Evolutionary conservation across 1,140 invertebrate genomes (phyloP), one percentile per base, ranked within the genome.

Genomic region (Rhopalosiphum padi): DNA sequence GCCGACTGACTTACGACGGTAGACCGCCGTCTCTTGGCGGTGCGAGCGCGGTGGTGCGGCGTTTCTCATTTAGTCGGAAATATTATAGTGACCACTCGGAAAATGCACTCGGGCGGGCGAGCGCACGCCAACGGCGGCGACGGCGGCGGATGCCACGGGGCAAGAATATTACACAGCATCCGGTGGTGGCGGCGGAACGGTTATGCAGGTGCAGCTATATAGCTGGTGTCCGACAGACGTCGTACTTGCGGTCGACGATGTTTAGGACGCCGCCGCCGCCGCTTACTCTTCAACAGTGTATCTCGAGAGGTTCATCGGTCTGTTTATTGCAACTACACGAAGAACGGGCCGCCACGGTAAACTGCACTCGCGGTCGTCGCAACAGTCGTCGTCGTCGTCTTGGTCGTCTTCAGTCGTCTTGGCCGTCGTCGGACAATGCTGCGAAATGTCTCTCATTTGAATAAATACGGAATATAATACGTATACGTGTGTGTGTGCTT

Each of bases 251-350:
- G 86, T 53, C 87, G n/a, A 8, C 37, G 86, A 8, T 51, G 41
- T 30, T 87, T 30, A 37, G 41, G 43, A 46, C 23, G 35, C 11
- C 51, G 88, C 37, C 51, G 88, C 37, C 51, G 51, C 43, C 88
- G 43, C 86, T 46, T 48, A 15, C 9, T 90, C 11, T 90, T 43
- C 37, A 22, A 41, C 30, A 48, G 68, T 23, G 48, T 41, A 51
- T 55, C 91, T 86, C 91, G 23, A 43, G 82, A 83, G 25, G 91
- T 93, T 93, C 91, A 93, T 93, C 91, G 91, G 91, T 93, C 91
- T 93, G 91, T 93, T 93, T 93, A 93, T 93, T 93, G 82, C 91
- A 82, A 86, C 35, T 93, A 55, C 82, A 30, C 91, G 91, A 55
- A 25, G 46, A 83, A 53, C 68, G 37, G 88, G 53, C 90, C 35